Percentiles rank a stretch among this genome's conserved stretches.
These are phyloP conservation scores for Mesoligia furuncula DNA, from an alignment of 2,888 invertebrate genomes.

Conservation along the genomic window DNA sequence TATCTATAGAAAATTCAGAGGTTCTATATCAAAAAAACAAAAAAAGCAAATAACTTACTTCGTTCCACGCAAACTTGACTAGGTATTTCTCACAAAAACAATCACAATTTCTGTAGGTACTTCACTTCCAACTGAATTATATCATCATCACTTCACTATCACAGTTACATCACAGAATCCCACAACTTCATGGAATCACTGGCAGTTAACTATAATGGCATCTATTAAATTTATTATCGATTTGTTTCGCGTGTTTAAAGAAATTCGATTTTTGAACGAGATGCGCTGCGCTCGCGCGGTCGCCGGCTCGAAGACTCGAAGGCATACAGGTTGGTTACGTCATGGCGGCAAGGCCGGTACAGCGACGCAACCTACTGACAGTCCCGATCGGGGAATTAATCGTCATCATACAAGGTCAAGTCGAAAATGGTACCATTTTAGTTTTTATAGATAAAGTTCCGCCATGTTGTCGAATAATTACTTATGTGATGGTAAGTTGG, in stretches of 20 bases:
- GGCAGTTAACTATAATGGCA: slow-evolving; percentile 39
- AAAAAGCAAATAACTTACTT: slow-evolving; percentile 39
- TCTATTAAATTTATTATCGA: slow-evolving; percentile 54
- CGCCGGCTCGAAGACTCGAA: slow-evolving; percentile 77
- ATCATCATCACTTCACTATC: slow-evolving; percentile 39
- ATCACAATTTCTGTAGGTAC: slow-evolving; percentile 15
- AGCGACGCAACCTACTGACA: slow-evolving; percentile 78
- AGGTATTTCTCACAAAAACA: slow-evolving; percentile 47
- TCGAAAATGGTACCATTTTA: slow-evolving; percentile 70
- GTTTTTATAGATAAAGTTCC: slow-evolving; percentile 61
- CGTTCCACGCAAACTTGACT: slow-evolving; percentile 43
- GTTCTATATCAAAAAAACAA: not conserved
- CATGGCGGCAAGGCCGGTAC: slow-evolving; percentile 79
- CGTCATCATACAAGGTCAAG: slow-evolving; percentile 77
- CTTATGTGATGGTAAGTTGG: slow-evolving; percentile 8
- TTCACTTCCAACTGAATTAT: slow-evolving; percentile 36
- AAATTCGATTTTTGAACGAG: slow-evolving; percentile 68
- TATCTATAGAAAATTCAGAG: no score
- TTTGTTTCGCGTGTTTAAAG: slow-evolving; percentile 63
- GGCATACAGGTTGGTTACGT: slow-evolving; percentile 83
- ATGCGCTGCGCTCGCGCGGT: slow-evolving; percentile 79
- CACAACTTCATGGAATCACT: slow-evolving; percentile 31
- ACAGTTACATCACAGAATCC: slow-evolving; percentile 32
- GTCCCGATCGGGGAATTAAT: slow-evolving; percentile 80
- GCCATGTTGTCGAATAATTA: slow-evolving; percentile 56